Evolutionary conservation across 2,888 invertebrate species (phyloP), one percentile per base, ranked within the genome.

Genomic region (Hypselothyrea guttata): DNA sequence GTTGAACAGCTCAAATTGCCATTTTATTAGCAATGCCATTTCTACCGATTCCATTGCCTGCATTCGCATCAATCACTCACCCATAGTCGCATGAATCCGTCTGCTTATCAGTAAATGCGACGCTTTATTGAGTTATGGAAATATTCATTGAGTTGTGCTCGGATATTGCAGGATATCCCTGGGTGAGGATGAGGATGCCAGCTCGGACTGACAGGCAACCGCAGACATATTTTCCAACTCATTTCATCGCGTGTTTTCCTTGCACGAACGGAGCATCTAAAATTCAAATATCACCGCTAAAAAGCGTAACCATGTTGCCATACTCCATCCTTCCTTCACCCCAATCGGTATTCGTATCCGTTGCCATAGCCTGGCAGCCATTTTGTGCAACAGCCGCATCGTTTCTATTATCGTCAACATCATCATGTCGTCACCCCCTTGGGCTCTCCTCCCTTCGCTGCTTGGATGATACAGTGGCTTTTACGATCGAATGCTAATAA

Each of bases 401-500:
- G 31, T 45, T 15, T 69, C 48, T 46, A 56, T 69, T 63, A 64
- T 57, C 64, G 59, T 41, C 45, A 62, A 57, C 59, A 54, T 64
- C 75, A 64, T 64, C 74, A 56, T 81, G n/a, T 5, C n/a, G 16
- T 16, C 61, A 41, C 56, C 79, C 40, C 41, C 61, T 33, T 15
- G 1, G 1, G 4, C 9, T 18, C 7, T 5, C 8, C 7, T 7
- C 31, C 12, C 16, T 47, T 56, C 18, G 31, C 27, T 7, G 41
- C 55, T 31, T 42, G 28, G 13, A 16, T 13, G 58, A 38, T 47
- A 33, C 38, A 35, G 59, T 40, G 34, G 28, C 38, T 40, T 77
- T 77, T 82, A 85, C 75, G 87, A 88, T 86, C 84, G 87, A 75
- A 86, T 85, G 88, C 88, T 88, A 89, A 89, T 88, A 87, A 88